phyloP scores from a whole-genome alignment of 2,113 vertebrate species.

The Diglossa brunneiventris region DNA sequence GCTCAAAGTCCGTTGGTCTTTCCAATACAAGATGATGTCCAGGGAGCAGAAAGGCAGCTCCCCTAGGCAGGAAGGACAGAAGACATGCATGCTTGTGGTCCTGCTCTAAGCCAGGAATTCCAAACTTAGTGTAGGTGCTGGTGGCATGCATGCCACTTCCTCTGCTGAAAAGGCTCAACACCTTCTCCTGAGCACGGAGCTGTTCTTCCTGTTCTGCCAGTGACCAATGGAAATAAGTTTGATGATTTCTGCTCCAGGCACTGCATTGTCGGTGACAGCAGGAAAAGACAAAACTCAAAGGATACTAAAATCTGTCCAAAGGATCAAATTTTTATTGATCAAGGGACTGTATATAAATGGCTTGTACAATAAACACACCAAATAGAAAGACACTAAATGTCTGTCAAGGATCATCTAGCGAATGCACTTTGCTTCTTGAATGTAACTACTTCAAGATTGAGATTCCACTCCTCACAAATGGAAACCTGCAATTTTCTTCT shows the following conservation, averaged over 20 bases:
- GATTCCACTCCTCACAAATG: background rate
- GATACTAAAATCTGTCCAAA: background rate
- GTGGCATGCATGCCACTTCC: background rate
- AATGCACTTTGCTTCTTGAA: background rate
- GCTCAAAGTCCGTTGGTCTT: background rate
- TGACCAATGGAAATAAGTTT: background rate
- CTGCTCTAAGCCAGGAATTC: slow-evolving; percentile 22
- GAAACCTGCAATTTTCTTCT: background rate
- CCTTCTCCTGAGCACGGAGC: background rate
- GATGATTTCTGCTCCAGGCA: background rate
- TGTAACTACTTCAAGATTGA: background rate
- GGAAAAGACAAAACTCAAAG: background rate
- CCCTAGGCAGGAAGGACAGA: background rate
- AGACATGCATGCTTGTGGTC: background rate
- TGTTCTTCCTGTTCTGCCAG: background rate
- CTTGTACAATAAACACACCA: background rate
- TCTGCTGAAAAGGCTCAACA: background rate
- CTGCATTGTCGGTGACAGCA: background rate
- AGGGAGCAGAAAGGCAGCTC: background rate
- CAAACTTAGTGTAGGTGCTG: background rate
- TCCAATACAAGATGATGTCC: background rate
- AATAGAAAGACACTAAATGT: background rate
- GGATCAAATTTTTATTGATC: background rate
- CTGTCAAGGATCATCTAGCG: background rate
- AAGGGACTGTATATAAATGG: background rate